Conservation (phyloP, 1,140 invertebrate species). For the Grapholita molesta region DNA sequence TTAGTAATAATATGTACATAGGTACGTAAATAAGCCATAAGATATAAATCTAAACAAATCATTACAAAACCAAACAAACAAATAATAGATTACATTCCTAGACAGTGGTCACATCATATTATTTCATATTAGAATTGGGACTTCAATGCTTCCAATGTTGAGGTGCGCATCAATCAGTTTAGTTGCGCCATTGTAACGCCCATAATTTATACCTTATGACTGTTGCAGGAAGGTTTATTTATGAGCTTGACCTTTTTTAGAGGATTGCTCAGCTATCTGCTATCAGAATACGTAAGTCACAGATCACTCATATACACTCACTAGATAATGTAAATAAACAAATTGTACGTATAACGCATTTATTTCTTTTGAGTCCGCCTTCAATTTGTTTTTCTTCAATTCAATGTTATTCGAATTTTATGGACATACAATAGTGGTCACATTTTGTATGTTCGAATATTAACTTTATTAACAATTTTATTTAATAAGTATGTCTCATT, state of each 20-base stretch:
- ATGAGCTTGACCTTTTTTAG: conserved; percentile 49
- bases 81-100: not conserved
- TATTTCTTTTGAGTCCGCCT: too few species aligned
- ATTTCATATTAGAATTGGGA: not conserved
- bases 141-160: not conserved
- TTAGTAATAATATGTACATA: too few species aligned
- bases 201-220: conserved; percentile 19
- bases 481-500: too few species aligned
- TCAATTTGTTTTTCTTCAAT: too few species aligned
- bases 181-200: not conserved
- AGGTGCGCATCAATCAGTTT: not conserved
- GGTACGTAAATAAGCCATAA: not conserved
- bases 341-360: too few species aligned
- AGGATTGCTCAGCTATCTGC: conserved; percentile 37
- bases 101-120: not conserved
- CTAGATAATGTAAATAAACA: not conserved
- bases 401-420: too few species aligned
- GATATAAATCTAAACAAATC: not conserved
- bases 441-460: too few species aligned
- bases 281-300: conserved; percentile 41
- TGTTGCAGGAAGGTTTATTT: conserved; percentile 36
- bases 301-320: not conserved
- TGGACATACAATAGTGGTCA: too few species aligned
- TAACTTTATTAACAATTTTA: too few species aligned
- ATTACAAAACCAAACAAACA: not conserved